phyloP scores from a whole-genome alignment of 1,140 invertebrate species.

The Goniozus legneri region DNA sequence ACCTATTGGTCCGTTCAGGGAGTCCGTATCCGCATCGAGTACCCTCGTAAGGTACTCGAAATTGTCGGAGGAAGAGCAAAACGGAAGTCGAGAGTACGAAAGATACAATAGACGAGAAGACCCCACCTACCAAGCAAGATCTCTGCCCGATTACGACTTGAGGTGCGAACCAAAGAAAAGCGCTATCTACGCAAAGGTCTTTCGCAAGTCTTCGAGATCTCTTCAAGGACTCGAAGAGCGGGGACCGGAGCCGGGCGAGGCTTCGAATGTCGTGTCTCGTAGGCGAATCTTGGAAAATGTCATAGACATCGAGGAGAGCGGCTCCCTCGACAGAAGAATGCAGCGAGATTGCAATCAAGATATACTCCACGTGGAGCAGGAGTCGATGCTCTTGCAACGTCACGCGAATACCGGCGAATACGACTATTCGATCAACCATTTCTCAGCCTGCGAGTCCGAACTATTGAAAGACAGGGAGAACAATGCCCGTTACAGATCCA shows the following conservation, averaged over 20 bases:
- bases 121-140: constrained; percentile 18
- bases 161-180: constrained; percentile 12
- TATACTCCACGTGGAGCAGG: not conserved
- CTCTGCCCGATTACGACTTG: constrained; percentile 12
- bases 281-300: constrained; percentile 41
- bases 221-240: constrained; percentile 19
- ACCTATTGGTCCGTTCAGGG: constrained; percentile 8
- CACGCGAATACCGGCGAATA: not conserved
- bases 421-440: too few species aligned
- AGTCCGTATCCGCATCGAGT: not conserved
- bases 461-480: not conserved
- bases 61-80: constrained; percentile 5
- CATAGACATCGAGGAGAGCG: constrained; percentile 22
- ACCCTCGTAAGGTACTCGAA: constrained; percentile 12
- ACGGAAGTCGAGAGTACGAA: constrained; percentile 9
- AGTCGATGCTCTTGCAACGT: not conserved
- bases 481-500: constrained; percentile 11
- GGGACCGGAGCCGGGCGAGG: constrained; percentile 15
- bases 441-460: not conserved
- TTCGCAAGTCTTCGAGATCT: constrained; percentile 14
- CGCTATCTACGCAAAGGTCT: constrained; percentile 24
- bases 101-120: constrained; percentile 4
- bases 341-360: constrained; percentile 15
- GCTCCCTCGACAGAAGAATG: constrained; percentile 16
- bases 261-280: constrained; percentile 36